Base-by-base conservation (phyloP, 2,888 invertebrate genomes). In the Proisotoma minuta region DNA sequence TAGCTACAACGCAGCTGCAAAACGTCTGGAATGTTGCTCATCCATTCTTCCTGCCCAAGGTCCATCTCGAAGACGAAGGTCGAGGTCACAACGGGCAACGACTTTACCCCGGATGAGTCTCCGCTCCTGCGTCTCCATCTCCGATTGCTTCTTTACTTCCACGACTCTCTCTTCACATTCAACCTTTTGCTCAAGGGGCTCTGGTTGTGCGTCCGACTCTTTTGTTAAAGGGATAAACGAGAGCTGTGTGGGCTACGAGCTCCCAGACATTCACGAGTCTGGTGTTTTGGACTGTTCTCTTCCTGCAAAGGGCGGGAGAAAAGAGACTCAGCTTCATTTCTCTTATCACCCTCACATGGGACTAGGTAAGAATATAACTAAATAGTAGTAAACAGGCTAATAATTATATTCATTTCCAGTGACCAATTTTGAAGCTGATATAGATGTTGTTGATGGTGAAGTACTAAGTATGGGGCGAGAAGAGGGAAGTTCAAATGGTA, bases 391-490 rank as follows among this genome's bases (percentile, higher is more conserved):
- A 8, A 34, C 34, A 34, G 8, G 8, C 8, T 10, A 34, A 34
- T 34, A 51, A 22, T 51, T 51, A 4, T 51, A 8, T 22, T 5
- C 22, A 26, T n/a, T 29, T 59, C 43, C 18, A 64, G 63, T 64
- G 18, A 56, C 63, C 18, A 57, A 64, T 24, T 64, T 64, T 24
- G 54, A 59, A 8, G 51, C 52, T 15, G 20, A 49, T n/a, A n/a
- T n/a, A 3, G 49, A 52, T 34, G 56, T 56, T 8, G 58, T 57
- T 53, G 61, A 60, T 4, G 49, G 51, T 27, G 60, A 57, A 54
- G 58, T 64, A 27, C 34, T 64, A n/a, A 40, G 15, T n/a, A 64
- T 64, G 40, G 64, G 54, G 26, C 64, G 64, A 3, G 64, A 64
- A 29, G 57, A 54, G 1, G 40, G 40, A 15, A 60, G 56, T 22